Evolutionary conservation across 2,113 vertebrate species (phyloP), one percentile per base, ranked within the genome.

Genomic region (Hymenochirus boettgeri): DNA sequence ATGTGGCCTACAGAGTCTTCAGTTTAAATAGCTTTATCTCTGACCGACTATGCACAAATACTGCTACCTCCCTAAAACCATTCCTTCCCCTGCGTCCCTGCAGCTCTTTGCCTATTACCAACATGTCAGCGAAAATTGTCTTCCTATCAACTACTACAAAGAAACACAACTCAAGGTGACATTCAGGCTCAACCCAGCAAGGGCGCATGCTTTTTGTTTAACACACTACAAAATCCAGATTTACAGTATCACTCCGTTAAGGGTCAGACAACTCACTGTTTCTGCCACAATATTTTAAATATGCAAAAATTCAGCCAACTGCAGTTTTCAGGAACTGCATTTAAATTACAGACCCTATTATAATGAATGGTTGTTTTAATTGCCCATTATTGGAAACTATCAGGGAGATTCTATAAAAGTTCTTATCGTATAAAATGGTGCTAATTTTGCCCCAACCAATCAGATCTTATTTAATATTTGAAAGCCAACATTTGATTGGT

Each of bases 71-170:
- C 46, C 27, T 57, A 22, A n/a, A 39, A 47, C 45, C 42, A 29
- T 45, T 18, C 39, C 62, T 42, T 42, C 55, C 59, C 56, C 57
- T 42, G 65, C 65, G 42, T 60, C 52, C 56, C 57, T 60, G 47
- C 57, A 59, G 65, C 57, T 69, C 48, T 60, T 21, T 69, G 60
- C 65, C 65, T 69, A 69, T 69, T 69, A 69, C 65, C 47, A 69
- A 35, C 56, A 53, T 69, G 65, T 69, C 65, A 69, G 56, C 35
- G 65, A 69, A 69, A 69, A 69, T 69, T 69, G 65, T 57, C 56
- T 69, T 13, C 56, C 65, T 69, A 53, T 69, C 65, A 69, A 60
- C 65, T 69, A 69, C 59, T 53, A 60, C 65, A 59, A 69, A 59
- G 42, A 55, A 64, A 55, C 33, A 64, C 62, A 64, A 45, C 46